phyloP scores from a whole-genome alignment of 2,797 vertebrate genomes.

The Pseudomugil tenellus region DNA sequence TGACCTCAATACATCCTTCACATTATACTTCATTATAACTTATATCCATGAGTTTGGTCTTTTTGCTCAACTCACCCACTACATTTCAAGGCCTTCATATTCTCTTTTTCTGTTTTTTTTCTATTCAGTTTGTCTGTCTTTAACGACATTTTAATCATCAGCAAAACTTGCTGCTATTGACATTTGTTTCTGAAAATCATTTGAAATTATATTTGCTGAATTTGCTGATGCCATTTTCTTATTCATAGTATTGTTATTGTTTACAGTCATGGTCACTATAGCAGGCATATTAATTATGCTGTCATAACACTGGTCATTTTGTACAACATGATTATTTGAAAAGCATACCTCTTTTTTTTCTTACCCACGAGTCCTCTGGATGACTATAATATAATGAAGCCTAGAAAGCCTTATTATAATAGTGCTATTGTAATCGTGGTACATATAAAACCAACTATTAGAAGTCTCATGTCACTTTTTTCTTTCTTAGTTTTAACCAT shows the following conservation, averaged over 20 bases:
- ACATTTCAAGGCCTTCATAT: constrained; percentile 39
- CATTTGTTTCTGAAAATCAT: constrained; percentile 38
- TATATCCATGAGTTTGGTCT: constrained; percentile 44
- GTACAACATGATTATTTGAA: background rate
- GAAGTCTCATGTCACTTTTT: constrained; percentile 2
- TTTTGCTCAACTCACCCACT: constrained; percentile 46
- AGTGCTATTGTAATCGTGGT: constrained; percentile 22
- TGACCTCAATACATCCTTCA: constrained; percentile 63
- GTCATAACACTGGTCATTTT: background rate
- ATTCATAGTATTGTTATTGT: background rate
- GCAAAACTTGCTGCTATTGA: constrained; percentile 15
- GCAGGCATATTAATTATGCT: background rate
- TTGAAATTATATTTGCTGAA: constrained; percentile 8
- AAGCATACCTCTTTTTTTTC: background rate
- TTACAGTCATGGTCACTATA: constrained; percentile 8
- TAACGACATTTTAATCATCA: constrained; percentile 5
- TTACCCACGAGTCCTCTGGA: background rate
- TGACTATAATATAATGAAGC: constrained; percentile 16
- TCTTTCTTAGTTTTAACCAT: constrained; percentile 4
- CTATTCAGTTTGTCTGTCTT: constrained; percentile 2
- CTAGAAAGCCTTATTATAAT: constrained; percentile 13
- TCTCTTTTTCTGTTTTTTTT: constrained; percentile 27
- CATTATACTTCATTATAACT: constrained; percentile 55
- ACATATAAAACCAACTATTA: constrained; percentile 10
- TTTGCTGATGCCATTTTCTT: background rate